Evolutionary conservation across 2,797 vertebrate species (phyloP).

Genomic region (Carcharodon carcharias): DNA sequence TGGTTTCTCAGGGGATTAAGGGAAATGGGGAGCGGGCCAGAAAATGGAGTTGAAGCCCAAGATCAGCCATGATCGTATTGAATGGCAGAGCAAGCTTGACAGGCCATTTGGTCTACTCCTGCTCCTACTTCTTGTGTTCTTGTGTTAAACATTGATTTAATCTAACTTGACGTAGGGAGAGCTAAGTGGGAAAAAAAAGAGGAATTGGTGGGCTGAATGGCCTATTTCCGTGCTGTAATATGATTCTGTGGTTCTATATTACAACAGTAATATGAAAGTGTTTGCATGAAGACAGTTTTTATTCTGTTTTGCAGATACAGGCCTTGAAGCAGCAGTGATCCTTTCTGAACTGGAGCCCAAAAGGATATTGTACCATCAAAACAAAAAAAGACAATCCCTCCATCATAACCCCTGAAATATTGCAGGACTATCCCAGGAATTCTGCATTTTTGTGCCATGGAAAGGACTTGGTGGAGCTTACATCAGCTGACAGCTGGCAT

Average conservation of each 20-base stretch:
- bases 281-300: not conserved
- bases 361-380: not conserved
- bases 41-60: too few relatives aligned
- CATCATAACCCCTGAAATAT: not conserved
- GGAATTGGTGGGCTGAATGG: not conserved
- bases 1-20: too few relatives aligned
- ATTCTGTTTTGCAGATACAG: not conserved
- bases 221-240: not conserved
- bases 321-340: not conserved
- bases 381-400: not conserved
- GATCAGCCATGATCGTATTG: too few relatives aligned
- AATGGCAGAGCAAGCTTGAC: too few relatives aligned
- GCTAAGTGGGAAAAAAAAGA: not conserved
- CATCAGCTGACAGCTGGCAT: not conserved
- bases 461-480: not conserved
- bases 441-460: not conserved
- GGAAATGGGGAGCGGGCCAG: too few relatives aligned
- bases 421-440: not conserved
- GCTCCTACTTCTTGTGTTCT: too few relatives aligned
- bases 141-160: not conserved
- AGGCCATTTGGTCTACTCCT: too few relatives aligned
- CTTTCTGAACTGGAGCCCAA: too few relatives aligned
- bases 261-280: not conserved
- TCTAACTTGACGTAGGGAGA: not conserved
- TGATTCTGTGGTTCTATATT: not conserved